Evolutionary conservation across 2,888 invertebrate genomes (phyloP).

Genomic region (Cyaniris semiargus): DNA sequence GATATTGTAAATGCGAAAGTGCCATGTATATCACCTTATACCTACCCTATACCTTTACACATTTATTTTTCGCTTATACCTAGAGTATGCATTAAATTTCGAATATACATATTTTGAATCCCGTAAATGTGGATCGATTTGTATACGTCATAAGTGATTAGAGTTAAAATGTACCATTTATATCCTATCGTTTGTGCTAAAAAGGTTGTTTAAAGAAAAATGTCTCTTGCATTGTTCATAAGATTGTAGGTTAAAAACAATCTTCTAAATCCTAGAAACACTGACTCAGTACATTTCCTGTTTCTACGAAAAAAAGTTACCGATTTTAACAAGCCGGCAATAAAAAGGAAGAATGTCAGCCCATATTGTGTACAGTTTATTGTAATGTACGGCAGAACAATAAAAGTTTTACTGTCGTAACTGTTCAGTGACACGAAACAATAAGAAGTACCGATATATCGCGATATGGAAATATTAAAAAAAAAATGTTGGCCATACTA

Average conservation of each 20-base stretch:
- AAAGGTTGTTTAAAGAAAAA: background rate
- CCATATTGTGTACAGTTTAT: conserved; percentile 22
- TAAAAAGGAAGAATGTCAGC: conserved; percentile 27
- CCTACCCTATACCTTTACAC: too few relatives aligned
- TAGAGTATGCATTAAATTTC: too few relatives aligned
- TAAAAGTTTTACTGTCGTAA: conserved; percentile 28
- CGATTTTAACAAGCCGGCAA: conserved; percentile 22
- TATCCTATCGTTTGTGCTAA: background rate
- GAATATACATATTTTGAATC: too few relatives aligned
- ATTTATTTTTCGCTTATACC: too few relatives aligned
- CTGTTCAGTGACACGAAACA: conserved; percentile 11
- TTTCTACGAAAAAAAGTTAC: conserved; percentile 3
- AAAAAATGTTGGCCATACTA: background rate
- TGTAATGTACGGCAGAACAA: conserved; percentile 29
- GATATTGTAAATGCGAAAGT: too few relatives aligned
- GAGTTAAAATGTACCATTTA: background rate
- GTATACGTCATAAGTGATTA: too few relatives aligned
- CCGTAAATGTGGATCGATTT: too few relatives aligned
- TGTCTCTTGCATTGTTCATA: too few relatives aligned
- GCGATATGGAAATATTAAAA: conserved; percentile 12
- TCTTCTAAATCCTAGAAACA: background rate
- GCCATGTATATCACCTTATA: too few relatives aligned
- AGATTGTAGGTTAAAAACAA: background rate
- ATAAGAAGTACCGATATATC: conserved; percentile 9
- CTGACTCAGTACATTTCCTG: background rate